Base-by-base conservation (phyloP, 2,888 invertebrate genomes). In the Leptinotarsa rubiginosa region DNA sequence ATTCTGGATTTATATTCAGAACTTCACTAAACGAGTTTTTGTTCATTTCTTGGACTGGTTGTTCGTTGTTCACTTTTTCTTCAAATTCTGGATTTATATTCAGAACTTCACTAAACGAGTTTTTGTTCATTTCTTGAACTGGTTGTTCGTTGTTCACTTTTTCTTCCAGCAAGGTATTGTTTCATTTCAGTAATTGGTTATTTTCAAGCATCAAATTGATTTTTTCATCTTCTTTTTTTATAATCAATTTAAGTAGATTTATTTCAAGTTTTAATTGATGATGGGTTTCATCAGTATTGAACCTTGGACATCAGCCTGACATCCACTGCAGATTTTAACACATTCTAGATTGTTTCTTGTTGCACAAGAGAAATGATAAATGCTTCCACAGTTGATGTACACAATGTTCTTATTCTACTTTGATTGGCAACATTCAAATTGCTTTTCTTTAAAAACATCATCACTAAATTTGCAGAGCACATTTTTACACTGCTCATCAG, bases 31-130 rank as follows among this genome's bases (percentile, higher is more conserved):
- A 67, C 25, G 25, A 66, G 25, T 67, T 67, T 50, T 67, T 67
- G 52, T 67, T 67, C 22, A 2, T 67, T 67, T 67, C 50, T 67
- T 67, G 50, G 25, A 67, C 25, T 67, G 0, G 25, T 15, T 52
- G 50, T 67, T 66, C 50, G n/a, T n/a, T n/a, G n/a, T n/a, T n/a
- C n/a, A n/a, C n/a, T n/a, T n/a, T n/a, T n/a, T n/a, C n/a, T n/a
- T n/a, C n/a, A n/a, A n/a, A 25, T 67, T 67, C 52, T 67, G 52
- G 67, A 52, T 67, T 52, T 52, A 50, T 67, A 22, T 50, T 67
- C 52, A 67, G 67, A 67, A 49, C 67, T 67, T 67, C 67, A 67
- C 66, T 66, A 18, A 66, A 67, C 25, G 25, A 66, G 25, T 67
- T 67, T 50, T 67, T 67, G 52, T 67, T 67, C 22, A 2, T 67